Conservation (phyloP, 2,797 vertebrate genomes). For the Gadopsis marmoratus region DNA sequence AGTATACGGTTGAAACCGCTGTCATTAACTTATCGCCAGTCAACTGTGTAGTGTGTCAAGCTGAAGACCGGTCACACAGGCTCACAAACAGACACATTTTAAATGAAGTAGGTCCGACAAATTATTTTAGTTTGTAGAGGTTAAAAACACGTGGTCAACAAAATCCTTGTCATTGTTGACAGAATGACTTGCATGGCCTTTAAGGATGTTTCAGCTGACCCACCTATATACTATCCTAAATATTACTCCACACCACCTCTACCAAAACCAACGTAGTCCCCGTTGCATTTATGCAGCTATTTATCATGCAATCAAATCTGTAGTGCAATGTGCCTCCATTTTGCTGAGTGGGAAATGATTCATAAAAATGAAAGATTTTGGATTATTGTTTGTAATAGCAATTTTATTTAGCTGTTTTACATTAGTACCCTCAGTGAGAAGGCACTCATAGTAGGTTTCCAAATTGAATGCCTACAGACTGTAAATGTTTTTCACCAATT, state of each 20-base stretch:
- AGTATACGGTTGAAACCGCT: neutral
- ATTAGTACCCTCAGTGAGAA: too few relatives aligned
- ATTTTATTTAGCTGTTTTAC: neutral
- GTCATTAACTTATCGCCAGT: slow-evolving; percentile 13
- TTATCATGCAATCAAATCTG: neutral
- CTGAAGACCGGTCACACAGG: neutral
- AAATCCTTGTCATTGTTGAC: neutral
- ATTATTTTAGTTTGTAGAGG: neutral
- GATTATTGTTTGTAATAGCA: neutral
- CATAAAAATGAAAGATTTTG: neutral
- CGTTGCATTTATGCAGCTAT: neutral
- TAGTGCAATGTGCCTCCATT: slow-evolving; percentile 1
- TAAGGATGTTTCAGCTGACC: neutral
- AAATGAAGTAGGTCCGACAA: neutral
- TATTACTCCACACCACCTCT: slow-evolving; percentile 2
- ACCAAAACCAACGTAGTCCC: neutral
- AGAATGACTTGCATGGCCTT: neutral
- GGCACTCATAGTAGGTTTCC: neutral
- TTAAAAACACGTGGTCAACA: neutral
- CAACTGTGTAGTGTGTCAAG: neutral
- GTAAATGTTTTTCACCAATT: neutral
- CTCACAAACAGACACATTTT: neutral
- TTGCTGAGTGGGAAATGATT: neutral
- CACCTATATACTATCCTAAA: neutral
- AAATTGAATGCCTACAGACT: neutral